Percentiles rank a stretch among this genome's conserved stretches.
phyloP scores from a whole-genome alignment of 2,888 invertebrate genomes.

The Sacculina carcini region DNA sequence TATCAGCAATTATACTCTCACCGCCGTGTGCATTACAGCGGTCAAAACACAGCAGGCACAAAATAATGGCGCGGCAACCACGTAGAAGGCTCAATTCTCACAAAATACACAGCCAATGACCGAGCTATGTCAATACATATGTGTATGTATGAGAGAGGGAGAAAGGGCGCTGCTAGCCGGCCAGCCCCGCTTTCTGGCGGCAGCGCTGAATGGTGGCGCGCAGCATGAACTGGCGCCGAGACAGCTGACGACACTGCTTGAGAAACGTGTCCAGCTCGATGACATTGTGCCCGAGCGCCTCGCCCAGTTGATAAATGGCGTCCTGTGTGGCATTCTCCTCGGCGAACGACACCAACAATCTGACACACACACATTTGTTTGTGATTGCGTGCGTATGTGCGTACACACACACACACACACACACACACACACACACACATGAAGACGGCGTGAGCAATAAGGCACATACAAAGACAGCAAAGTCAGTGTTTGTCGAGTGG shows the following conservation, averaged over 20 bases:
- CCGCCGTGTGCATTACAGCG: no score
- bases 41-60: no score
- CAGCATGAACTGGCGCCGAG: constrained; percentile 82
- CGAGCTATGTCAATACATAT: no score
- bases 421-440: background rate
- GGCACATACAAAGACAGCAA: no score
- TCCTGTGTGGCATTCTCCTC: constrained; percentile 97
- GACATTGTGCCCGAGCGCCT: constrained; percentile 66
- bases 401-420: background rate
- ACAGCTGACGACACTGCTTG: constrained; percentile 80
- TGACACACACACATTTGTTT: constrained; percentile 24
- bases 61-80: no score
- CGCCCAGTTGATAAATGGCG: constrained; percentile 91
- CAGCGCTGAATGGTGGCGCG: constrained; percentile 90
- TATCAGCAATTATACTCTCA: no score
- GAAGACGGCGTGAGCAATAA: background rate
- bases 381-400: background rate
- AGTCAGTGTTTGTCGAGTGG: constrained; percentile 7
- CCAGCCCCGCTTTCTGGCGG: constrained; percentile 59
- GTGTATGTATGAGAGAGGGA: no score
- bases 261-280: constrained; percentile 89
- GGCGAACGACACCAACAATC: constrained; percentile 72
- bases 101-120: no score
- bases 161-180: no score
- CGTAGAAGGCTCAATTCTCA: no score